These are phyloP conservation scores for Labrus mixtus DNA, from an alignment of 2,113 vertebrate genomes.

Conservation along the genomic window DNA sequence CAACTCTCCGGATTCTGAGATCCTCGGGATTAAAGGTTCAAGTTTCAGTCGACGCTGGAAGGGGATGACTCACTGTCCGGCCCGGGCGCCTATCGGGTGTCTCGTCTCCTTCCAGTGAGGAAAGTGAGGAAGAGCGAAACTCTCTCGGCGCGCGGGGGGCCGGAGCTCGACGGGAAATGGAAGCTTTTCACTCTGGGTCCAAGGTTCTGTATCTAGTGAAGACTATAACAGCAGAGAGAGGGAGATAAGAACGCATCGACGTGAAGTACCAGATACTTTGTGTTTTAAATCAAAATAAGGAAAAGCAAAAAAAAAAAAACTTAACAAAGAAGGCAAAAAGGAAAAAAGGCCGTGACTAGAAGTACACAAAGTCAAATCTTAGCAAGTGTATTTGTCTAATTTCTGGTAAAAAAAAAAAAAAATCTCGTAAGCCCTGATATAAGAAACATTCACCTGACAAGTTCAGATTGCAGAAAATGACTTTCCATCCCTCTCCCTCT, in stretches of 20 bases:
- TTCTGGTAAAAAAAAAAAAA: no score
- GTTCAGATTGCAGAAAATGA: no score
- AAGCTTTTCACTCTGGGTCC: constrained; percentile 56
- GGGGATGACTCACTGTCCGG: constrained; percentile 72
- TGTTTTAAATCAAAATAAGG: no score
- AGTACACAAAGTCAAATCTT: no score
- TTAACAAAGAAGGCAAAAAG: background rate
- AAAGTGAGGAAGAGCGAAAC: constrained; percentile 53
- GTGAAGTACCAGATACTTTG: no score
- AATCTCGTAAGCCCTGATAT: no score
- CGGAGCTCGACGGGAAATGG: constrained; percentile 48
- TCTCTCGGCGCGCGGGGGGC: constrained; percentile 26
- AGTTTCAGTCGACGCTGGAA: constrained; percentile 76
- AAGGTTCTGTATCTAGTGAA: background rate
- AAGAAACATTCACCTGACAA: no score
- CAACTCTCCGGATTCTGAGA: constrained; percentile 81
- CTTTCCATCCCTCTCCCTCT: no score
- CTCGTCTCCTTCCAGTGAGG: constrained; percentile 52
- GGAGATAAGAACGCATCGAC: fast-evolving
- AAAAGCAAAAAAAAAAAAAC: no score
- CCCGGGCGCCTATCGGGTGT: constrained; percentile 60
- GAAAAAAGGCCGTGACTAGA: background rate
- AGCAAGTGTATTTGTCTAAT: no score
- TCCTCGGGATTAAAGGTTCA: constrained; percentile 83
- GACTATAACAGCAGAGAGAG: background rate